Base-by-base conservation (phyloP, 2,797 vertebrate species). In the Ceryle rudis region DNA sequence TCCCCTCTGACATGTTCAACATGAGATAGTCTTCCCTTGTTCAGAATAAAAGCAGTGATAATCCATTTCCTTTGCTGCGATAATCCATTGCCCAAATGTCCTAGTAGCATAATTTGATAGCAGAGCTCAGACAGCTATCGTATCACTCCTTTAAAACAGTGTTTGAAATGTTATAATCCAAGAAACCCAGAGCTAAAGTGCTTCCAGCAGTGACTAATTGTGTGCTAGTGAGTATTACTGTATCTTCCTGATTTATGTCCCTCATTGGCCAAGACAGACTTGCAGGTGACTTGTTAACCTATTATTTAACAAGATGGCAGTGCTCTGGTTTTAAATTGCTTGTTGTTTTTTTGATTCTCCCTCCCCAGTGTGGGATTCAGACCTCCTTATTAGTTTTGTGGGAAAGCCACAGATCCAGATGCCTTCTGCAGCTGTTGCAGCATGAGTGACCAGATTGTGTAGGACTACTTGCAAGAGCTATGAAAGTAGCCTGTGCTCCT, bases 31-130 rank as follows among this genome's bases (percentile, higher is more conserved):
- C 52, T 83, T 85, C 47, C 52, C 72, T 88, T 86, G 58, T 75
- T 94, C 73, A 66, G 73, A 84, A 52, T 81, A 94, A 92, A 86
- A 89, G 1, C 79, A 69, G 65, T 95, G 85, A 58, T 79, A 85
- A 96, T 95, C 79, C 75, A 29, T 71, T 93, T 93, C 86, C 58
- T 93, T 93, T 94, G 61, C 80, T 93, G 60, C 93, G 90, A 71
- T 85, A 83, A 96, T 95, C 86, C 73, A 31, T 73, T 92, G 67
- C 70, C 86, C 6, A 1, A 87, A 79, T 87, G 70, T 86, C 83
- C 67, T 82, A 67, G 64, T 82, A 79, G 64, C 67, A 71, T 90
- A 85, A 94, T 86, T 93, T 95, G 90, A 66, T 95, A 75, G 57
- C 66, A 74, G 67, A 70, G 51, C 46, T 90, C 75, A 80, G 70